Percentiles rank a stretch among this genome's conserved stretches.
These are phyloP conservation scores for Exephanes ischioxanthus DNA, from an alignment of 2,888 invertebrate genomes.

Conservation along the genomic window DNA sequence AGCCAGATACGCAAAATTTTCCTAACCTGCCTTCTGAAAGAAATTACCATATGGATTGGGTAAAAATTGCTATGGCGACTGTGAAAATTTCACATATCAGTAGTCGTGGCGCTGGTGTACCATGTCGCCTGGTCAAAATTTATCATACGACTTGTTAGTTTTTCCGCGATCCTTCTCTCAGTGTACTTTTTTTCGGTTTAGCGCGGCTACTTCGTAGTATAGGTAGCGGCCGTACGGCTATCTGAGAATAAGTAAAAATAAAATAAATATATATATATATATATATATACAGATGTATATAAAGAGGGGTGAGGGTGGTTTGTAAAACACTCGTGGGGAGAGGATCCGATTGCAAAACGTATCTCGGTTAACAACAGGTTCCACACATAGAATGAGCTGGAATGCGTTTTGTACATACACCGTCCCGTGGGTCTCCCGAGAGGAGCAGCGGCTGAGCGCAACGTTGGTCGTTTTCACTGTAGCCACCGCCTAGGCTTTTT, in stretches of 20 bases:
- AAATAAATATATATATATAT: slow-evolving; percentile 1
- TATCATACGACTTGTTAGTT: too few relatives aligned
- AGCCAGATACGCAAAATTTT: too few relatives aligned
- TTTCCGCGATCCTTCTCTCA: too few relatives aligned
- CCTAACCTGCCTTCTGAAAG: too few relatives aligned
- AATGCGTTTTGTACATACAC: slow-evolving; percentile 39
- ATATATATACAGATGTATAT: background rate
- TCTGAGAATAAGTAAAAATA: background rate
- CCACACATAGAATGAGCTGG: slow-evolving; percentile 24
- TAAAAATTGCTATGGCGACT: too few relatives aligned
- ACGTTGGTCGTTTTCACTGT: slow-evolving; percentile 33
- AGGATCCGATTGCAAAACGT: slow-evolving; percentile 53
- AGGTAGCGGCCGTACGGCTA: background rate
- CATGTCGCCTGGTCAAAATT: too few relatives aligned
- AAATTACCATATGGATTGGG: too few relatives aligned
- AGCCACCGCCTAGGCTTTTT: background rate
- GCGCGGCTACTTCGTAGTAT: too few relatives aligned
- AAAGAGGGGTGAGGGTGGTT: background rate
- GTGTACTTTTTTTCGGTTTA: too few relatives aligned
- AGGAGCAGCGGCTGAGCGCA: background rate
- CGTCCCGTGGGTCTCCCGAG: slow-evolving; percentile 22
- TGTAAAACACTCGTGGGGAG: slow-evolving; percentile 48
- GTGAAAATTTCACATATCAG: too few relatives aligned
- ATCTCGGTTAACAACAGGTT: slow-evolving; percentile 57
- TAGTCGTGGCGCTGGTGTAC: too few relatives aligned